A percentile compares a stretch with the other conserved stretches of the same genome.
Conservation (phyloP, 2,888 invertebrate genomes). For the Nymphalis polychloros region DNA sequence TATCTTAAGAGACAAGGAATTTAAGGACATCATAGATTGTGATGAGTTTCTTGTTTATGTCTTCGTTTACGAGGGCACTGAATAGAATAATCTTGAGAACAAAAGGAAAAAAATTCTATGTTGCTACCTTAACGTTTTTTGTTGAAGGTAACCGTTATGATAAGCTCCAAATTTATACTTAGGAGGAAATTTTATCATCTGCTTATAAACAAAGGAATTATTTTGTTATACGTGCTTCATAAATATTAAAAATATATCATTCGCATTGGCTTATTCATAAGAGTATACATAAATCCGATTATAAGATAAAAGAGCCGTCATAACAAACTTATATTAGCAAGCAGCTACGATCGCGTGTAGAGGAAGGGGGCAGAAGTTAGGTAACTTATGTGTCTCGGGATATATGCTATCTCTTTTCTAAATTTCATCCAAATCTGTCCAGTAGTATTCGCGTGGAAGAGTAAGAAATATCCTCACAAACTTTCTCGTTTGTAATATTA, state of each 20-base stretch:
- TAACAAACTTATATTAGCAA: too few species aligned
- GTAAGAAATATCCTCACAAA: too few species aligned
- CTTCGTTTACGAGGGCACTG: slow-evolving; percentile 43
- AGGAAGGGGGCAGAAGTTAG: too few species aligned
- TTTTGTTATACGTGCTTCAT: slow-evolving; percentile 15
- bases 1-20: slow-evolving; percentile 52
- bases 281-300: too few species aligned
- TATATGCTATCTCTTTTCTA: too few species aligned
- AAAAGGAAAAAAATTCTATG: slow-evolving; percentile 37
- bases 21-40: slow-evolving; percentile 54
- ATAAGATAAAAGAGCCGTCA: too few species aligned
- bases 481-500: too few species aligned
- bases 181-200: slow-evolving; percentile 28
- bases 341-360: too few species aligned
- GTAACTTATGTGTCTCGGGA: too few species aligned
- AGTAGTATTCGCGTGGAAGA: too few species aligned
- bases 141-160: slow-evolving; percentile 29
- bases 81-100: slow-evolving; percentile 58
- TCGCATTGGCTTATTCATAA: not conserved
- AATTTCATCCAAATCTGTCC: too few species aligned
- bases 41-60: slow-evolving; percentile 54
- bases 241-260: slow-evolving; percentile 16
- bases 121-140: slow-evolving; percentile 31
- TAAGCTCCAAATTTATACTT: slow-evolving; percentile 34
- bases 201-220: slow-evolving; percentile 31